Base-by-base conservation (phyloP, 2,888 invertebrate species). In the Megaustenia siamemsis region DNA sequence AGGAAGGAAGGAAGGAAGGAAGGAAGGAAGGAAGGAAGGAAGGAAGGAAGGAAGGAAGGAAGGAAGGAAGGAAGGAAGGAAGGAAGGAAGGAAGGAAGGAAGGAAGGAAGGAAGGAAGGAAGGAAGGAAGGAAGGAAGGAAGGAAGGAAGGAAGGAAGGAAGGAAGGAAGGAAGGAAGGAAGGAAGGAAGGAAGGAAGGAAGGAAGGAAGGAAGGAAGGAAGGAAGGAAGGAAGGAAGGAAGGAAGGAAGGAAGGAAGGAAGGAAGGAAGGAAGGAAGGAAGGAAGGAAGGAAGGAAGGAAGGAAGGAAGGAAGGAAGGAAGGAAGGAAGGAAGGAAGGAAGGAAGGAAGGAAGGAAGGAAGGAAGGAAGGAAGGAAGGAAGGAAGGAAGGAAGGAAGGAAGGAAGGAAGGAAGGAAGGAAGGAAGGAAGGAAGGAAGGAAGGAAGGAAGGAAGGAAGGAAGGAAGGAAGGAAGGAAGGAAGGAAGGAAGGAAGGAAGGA, bases 101-200 rank as follows among this genome's bases (percentile, higher is more conserved):
- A 38, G 60, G 56, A 32, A 38, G 56, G 77, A 77, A 38, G 56
- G 56, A 77, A 10, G 56, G 56, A 77, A 21, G 60, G 56, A 77
- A 56, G 60, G 77, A 53, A 38, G 38, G 77, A 53, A 21, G 60
- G 77, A 35, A 21, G 60, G 77, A 53, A 21, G 60, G 56, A 35
- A 24, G 60, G 77, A 53, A 38, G 60, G 60, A 53, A 38, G 38
- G 63, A 24, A 12, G 63, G 63, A 63, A 12, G 63, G 3, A 78
- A n/a, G 49, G 49, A 49, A 49, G 49, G 49, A 49, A 49, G 49
- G 49, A 49, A 49, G 49, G 49, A 49, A 49, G 49, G 49, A 49
- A 49, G 49, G 49, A 49, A 49, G 49, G 49, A 49, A 49, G 49
- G 49, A 49, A 49, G 49, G 49, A 49, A 49, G 49, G 49, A 49